These are phyloP conservation scores for Nothura maculosa DNA, from an alignment of 2,797 vertebrate genomes.

Conservation along the genomic window DNA sequence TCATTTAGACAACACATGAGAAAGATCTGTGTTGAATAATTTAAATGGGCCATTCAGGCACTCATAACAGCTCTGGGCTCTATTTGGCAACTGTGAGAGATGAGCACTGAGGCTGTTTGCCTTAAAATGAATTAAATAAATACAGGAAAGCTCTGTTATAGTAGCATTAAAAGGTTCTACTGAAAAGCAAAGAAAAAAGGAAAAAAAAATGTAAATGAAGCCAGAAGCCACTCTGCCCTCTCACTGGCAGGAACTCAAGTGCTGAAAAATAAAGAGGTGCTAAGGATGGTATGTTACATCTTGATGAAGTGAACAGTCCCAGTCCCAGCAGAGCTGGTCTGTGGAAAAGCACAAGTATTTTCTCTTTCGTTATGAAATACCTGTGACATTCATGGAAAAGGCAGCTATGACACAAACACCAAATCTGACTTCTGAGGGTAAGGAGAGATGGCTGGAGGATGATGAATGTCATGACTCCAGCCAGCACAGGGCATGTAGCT, in stretches of 20 bases:
- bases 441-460: not conserved
- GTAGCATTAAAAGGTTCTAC: not conserved
- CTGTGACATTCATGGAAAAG: not conserved
- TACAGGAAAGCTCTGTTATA: not conserved
- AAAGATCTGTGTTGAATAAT: constrained; percentile 26
- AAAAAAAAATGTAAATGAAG: not conserved
- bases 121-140: constrained; percentile 36
- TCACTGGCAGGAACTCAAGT: not conserved
- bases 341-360: not conserved
- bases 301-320: fast-evolving
- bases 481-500: not conserved
- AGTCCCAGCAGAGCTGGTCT: not conserved
- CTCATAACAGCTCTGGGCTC: constrained; percentile 21
- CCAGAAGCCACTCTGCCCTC: not conserved
- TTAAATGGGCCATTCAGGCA: constrained; percentile 10
- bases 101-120: constrained; percentile 15
- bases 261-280: not conserved
- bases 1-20: not conserved
- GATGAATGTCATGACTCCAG: not conserved
- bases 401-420: not conserved
- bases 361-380: not conserved
- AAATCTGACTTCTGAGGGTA: too few species aligned
- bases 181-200: not conserved
- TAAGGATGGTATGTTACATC: not conserved
- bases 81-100: not conserved